Percentiles rank a stretch among this genome's conserved stretches.
phyloP scores from a whole-genome alignment of 1,140 invertebrate species.

The Ceratosolen solmsi region DNA sequence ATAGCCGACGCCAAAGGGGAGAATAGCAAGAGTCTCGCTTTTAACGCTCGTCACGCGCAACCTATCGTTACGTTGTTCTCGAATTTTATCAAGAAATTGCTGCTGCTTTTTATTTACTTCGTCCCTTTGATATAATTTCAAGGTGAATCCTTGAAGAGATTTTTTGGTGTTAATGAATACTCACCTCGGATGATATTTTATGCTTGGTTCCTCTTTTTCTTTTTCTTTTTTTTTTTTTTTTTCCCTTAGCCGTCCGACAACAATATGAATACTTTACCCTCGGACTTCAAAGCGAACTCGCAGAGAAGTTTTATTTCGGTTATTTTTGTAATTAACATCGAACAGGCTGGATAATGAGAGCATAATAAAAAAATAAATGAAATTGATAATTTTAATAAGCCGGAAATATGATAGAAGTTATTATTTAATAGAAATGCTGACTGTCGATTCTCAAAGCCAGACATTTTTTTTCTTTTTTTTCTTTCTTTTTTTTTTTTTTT shows the following conservation, averaged over 20 bases:
- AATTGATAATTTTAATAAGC: no score
- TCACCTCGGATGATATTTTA: not conserved
- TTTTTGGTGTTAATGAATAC: not conserved
- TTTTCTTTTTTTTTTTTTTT: not conserved
- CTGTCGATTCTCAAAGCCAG: no score
- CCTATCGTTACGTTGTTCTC: slow-evolving; percentile 35
- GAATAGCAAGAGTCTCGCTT: slow-evolving; percentile 35
- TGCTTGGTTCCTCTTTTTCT: not conserved
- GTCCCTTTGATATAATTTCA: slow-evolving; percentile 19
- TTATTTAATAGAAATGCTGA: no score
- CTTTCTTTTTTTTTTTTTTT: no score
- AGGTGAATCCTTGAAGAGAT: not conserved
- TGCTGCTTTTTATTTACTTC: not conserved
- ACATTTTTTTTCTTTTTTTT: no score
- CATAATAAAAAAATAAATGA: no score
- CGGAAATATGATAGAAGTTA: no score
- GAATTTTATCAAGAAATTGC: slow-evolving; percentile 52
- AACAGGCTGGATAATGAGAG: no score
- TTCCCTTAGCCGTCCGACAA: not conserved
- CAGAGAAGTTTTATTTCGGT: no score
- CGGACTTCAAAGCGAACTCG: not conserved
- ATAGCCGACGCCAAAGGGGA: slow-evolving; percentile 32
- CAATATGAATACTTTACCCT: not conserved
- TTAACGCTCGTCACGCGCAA: slow-evolving; percentile 16
- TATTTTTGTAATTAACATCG: no score